Evolutionary conservation across 2,113 vertebrate species (phyloP).

Genomic region (Tapirus terrestris): DNA sequence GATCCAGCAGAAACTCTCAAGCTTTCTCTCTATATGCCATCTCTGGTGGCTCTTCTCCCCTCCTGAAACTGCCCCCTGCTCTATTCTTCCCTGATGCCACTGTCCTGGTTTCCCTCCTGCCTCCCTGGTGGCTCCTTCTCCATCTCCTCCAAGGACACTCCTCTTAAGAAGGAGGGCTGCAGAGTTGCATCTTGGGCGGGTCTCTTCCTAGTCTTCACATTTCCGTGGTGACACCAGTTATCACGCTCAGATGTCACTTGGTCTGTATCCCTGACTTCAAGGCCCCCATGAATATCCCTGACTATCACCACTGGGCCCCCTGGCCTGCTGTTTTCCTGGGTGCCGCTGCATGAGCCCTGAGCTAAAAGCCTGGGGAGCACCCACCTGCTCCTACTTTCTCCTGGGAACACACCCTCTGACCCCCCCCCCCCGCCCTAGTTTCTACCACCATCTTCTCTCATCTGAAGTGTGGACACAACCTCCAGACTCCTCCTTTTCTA

Average conservation of each 20-base stretch:
- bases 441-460: neutral
- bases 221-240: neutral
- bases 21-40: neutral
- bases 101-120: neutral
- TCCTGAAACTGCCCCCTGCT: neutral
- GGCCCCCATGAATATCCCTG: neutral
- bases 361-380: too few species aligned
- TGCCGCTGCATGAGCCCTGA: neutral
- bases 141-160: neutral
- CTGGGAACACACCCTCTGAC: neutral
- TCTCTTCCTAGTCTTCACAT: neutral
- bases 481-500: neutral
- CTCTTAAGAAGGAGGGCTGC: neutral
- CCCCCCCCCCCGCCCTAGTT: neutral
- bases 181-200: neutral
- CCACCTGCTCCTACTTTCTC: neutral
- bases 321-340: neutral
- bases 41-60: neutral
- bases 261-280: neutral
- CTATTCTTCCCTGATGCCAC: too few species aligned
- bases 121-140: neutral
- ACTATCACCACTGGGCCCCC: fast-evolving
- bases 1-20: neutral
- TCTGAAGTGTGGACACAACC: neutral
- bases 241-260: neutral